A percentile compares a stretch with the other conserved stretches of the same genome.
Evolutionary conservation across 2,888 invertebrate genomes (phyloP).

Genomic region (Oligia fasciuncula): DNA sequence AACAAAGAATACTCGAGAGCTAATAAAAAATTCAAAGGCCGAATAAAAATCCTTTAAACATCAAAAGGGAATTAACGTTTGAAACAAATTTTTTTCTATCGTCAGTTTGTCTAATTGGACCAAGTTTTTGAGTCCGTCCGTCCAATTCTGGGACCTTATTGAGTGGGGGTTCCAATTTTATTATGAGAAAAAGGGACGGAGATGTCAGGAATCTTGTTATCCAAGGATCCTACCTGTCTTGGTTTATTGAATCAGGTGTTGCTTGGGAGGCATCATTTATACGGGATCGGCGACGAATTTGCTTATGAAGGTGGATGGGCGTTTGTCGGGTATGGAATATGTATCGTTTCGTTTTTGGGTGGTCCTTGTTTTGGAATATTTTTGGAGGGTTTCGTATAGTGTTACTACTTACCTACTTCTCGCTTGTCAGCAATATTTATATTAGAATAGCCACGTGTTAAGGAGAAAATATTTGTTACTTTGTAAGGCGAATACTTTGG

Average conservation of each 20-base stretch:
- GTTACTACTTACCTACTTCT: rapidly evolving
- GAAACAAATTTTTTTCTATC: constrained; percentile 60
- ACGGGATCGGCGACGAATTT: constrained; percentile 59
- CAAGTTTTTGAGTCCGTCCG: constrained; percentile 62
- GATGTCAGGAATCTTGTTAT: constrained; percentile 76
- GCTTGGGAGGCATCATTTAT: constrained; percentile 66
- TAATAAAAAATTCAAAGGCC: constrained; percentile 64
- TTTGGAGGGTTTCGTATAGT: neutral
- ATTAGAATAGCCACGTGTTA: neutral
- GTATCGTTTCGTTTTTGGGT: constrained; percentile 14
- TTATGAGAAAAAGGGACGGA: constrained; percentile 73
- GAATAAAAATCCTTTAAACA: constrained; percentile 64
- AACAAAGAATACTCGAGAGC: constrained; percentile 61
- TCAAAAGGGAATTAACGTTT: constrained; percentile 63
- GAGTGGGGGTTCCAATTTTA: constrained; percentile 74
- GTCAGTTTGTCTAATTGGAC: constrained; percentile 65
- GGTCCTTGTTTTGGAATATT: constrained; percentile 8
- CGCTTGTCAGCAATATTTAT: neutral
- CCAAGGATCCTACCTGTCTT: constrained; percentile 65
- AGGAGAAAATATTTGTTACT: neutral
- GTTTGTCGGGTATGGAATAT: constrained; percentile 39
- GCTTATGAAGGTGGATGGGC: constrained; percentile 52
- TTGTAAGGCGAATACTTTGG: neutral
- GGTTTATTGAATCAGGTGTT: constrained; percentile 75
- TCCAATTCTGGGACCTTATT: constrained; percentile 70